Percentiles rank a stretch among this genome's conserved stretches.
These are phyloP conservation scores for Diaphora mendica DNA, from an alignment of 2,888 invertebrate genomes.

Conservation along the genomic window DNA sequence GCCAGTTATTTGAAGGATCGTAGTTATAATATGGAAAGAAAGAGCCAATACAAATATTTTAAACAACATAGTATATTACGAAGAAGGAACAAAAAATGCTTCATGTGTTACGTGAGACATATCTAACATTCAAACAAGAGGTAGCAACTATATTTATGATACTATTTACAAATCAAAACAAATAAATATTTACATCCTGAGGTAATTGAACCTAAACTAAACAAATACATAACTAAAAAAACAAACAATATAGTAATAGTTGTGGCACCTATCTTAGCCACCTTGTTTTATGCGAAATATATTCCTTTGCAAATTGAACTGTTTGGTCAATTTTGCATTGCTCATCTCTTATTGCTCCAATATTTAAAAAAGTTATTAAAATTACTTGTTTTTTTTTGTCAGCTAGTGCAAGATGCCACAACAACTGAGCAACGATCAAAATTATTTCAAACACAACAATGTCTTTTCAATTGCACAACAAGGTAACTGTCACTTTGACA, in stretches of 20 bases:
- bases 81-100: constrained; percentile 2
- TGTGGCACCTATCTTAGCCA: constrained; percentile 19
- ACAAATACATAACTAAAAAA: constrained; percentile 33
- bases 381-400: not conserved
- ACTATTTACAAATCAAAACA: constrained; percentile 47
- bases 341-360: not conserved
- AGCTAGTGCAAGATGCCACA: constrained; percentile 40
- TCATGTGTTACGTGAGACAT: constrained; percentile 1
- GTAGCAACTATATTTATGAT: constrained; percentile 9
- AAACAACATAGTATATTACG: not conserved
- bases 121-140: constrained; percentile 10
- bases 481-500: constrained; percentile 53
- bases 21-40: not conserved
- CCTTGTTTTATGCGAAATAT: not conserved
- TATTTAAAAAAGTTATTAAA: not conserved
- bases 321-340: constrained; percentile 3
- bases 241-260: constrained; percentile 21
- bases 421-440: constrained; percentile 65
- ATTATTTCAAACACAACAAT: constrained; percentile 46
- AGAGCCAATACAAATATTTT: not conserved
- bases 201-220: constrained; percentile 58
- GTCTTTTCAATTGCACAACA: constrained; percentile 62
- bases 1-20: not conserved
- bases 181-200: constrained; percentile 51
- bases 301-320: constrained; percentile 1